These are phyloP conservation scores for Clamator glandarius DNA, from an alignment of 2,797 vertebrate species.

Conservation along the genomic window DNA sequence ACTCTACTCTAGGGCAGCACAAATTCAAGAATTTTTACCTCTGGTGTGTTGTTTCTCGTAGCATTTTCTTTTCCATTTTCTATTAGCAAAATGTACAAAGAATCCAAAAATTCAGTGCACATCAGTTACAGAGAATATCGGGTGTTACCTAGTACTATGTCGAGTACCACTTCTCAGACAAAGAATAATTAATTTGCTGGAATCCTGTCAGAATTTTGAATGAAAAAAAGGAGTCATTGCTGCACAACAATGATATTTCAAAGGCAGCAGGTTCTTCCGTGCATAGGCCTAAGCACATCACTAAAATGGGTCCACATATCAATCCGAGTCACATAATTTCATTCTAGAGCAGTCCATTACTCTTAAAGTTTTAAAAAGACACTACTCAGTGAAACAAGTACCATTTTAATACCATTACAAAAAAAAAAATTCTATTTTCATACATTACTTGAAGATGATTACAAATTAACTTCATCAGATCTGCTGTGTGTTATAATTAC, in stretches of 20 bases:
- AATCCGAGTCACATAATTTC: neutral
- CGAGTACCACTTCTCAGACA: neutral
- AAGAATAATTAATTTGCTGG: neutral
- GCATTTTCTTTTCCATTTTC: neutral
- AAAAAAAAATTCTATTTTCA: neutral
- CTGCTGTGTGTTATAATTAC: neutral
- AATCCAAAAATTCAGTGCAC: neutral
- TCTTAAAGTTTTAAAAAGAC: neutral
- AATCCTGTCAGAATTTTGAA: neutral
- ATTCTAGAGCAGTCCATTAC: neutral
- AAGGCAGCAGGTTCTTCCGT: neutral
- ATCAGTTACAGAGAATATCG: accelerated
- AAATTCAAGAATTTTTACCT: neutral
- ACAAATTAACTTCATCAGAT: neutral
- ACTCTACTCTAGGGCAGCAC: neutral
- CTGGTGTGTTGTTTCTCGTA: neutral
- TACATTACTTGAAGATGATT: neutral
- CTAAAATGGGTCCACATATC: neutral
- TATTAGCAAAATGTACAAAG: neutral
- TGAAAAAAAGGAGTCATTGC: neutral
- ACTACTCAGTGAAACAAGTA: neutral
- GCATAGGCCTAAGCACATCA: neutral
- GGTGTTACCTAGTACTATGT: neutral
- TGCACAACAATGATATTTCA: neutral
- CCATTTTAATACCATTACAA: neutral